Conservation (phyloP, 2,113 vertebrate genomes). For the Ia io region DNA sequence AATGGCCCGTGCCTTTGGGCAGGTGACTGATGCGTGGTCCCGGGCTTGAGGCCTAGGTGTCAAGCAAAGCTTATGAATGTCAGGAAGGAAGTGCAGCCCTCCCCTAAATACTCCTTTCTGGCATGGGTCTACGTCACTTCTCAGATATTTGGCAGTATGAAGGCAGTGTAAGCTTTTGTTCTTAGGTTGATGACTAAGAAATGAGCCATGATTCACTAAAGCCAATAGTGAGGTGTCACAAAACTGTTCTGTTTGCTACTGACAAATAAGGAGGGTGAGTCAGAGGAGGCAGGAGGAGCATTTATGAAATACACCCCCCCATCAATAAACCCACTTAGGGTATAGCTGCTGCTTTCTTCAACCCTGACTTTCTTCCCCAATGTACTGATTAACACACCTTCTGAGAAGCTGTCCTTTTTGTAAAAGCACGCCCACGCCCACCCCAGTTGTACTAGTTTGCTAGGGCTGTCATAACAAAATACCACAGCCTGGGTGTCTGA, state of each 20-base stretch:
- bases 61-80: neutral
- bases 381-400: neutral
- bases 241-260: neutral
- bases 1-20: conserved; percentile 24
- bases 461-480: neutral
- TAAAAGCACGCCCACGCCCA: neutral
- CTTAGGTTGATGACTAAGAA: conserved; percentile 3
- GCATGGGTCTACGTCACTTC: neutral
- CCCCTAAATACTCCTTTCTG: neutral
- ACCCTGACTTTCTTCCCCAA: neutral
- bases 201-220: neutral
- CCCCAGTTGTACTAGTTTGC: neutral
- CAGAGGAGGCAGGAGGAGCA: neutral
- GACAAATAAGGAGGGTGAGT: neutral
- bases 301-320: neutral
- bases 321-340: neutral
- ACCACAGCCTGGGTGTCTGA: too few species aligned
- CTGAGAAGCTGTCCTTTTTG: neutral
- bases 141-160: neutral
- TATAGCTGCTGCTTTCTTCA: neutral
- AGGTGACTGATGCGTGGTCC: conserved; percentile 41
- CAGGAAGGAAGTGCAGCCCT: neutral
- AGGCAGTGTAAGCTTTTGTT: neutral
- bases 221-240: neutral
- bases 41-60: neutral